Evolutionary conservation across 2,797 vertebrate species (phyloP).

Genomic region (Fundulus diaphanus): DNA sequence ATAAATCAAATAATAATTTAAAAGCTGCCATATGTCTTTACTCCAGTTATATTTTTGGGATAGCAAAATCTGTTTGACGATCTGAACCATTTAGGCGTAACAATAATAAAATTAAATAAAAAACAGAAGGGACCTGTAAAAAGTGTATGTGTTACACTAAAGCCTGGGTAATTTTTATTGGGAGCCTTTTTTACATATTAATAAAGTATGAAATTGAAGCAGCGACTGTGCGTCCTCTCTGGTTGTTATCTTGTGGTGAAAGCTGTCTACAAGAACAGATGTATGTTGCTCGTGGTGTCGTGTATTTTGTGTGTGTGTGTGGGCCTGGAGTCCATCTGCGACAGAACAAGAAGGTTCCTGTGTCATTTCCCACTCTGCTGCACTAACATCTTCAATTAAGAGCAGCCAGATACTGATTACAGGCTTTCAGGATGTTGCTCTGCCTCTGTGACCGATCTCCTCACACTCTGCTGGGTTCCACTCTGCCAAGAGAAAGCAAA

Average conservation of each 20-base stretch:
- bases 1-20: not conserved
- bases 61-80: not conserved
- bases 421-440: conserved; percentile 75
- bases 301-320: not conserved
- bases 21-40: not conserved
- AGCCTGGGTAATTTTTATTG: not conserved
- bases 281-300: not conserved
- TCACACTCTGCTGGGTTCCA: conserved; percentile 69
- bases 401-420: conserved; percentile 77
- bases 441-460: conserved; percentile 75
- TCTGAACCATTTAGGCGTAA: not conserved
- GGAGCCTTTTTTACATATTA: conserved; percentile 1
- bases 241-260: conserved; percentile 29
- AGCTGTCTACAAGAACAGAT: conserved; percentile 18
- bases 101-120: not conserved
- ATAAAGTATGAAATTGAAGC: not conserved
- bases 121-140: not conserved
- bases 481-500: conserved; percentile 36
- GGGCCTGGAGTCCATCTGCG: conserved; percentile 65
- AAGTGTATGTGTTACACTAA: not conserved
- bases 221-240: not conserved
- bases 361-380: conserved; percentile 80
- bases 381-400: conserved; percentile 83
- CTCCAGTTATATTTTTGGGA: not conserved
- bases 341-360: conserved; percentile 70